Evolutionary conservation across 2,113 vertebrate species (phyloP), one percentile per base, ranked within the genome.

Genomic region (Pandion haliaetus): DNA sequence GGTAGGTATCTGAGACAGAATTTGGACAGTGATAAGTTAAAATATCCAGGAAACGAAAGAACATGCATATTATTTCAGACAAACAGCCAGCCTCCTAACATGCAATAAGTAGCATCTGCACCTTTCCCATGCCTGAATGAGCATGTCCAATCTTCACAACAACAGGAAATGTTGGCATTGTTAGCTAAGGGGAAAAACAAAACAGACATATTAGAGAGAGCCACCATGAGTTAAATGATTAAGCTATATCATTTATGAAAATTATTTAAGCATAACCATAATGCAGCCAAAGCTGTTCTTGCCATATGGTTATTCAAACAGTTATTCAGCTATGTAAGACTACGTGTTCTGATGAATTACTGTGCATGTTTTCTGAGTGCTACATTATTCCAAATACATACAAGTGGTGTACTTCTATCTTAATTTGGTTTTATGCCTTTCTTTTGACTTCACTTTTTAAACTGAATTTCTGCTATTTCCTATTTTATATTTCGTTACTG

Each of bases 131-230:
- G 97, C 99, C 99, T 19, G 99, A 99, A 96, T 99, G 99, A 94
- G 99, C 99, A 19, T 99, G 99, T 97, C 99, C 99, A 8, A 99
- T 99, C 98, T 99, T 99, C 98, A 99, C 99, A 86, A 99, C 99
- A 12, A 99, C 99, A 10, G 99, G 99, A 93, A 99, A 99, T 3
- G 99, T 98, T 58, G 99, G 99, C 98, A 99, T 98, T 72, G 99
- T 99, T 67, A 99, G 99, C 99, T 99, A 97, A n/a, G 98, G 98
- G 94, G 72, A n/a, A 67, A 85, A 88, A 95, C 44, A 98, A 55
- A 96, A 95, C 72, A 62, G 74, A 85, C n/a, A 5, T 6, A 6
- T 96, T 94, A 97, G 93, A 93, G 52, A 71, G 6, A 44, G 58
- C 1, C 4, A 40, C 29, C 47, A 17, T 0, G 2, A 88, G 86